Conservation (phyloP, 2,888 invertebrate species). For the Philonicus albiceps region DNA sequence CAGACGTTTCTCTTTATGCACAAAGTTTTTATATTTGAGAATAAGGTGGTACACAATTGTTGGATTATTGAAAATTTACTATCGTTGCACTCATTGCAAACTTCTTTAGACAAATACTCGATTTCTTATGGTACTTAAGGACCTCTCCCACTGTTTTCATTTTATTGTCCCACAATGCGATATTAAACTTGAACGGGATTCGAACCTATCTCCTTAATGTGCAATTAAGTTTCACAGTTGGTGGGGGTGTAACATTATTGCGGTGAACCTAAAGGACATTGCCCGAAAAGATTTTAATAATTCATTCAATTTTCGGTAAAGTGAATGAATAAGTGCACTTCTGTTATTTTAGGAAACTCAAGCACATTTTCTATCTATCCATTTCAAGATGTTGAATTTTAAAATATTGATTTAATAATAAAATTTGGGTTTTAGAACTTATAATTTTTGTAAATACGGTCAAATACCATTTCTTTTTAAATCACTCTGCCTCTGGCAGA, state of each 20-base stretch:
- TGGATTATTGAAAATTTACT: not conserved
- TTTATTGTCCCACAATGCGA: not conserved
- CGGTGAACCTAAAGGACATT: not conserved
- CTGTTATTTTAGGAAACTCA: not conserved
- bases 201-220: not conserved
- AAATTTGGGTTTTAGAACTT: too few relatives aligned
- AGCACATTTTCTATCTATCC: not conserved
- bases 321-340: not conserved
- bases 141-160: not conserved
- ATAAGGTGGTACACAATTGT: not conserved
- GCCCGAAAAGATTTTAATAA: not conserved
- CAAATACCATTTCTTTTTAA: too few relatives aligned
- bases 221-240: not conserved
- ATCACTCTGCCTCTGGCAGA: too few relatives aligned
- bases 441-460: too few relatives aligned
- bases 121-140: not conserved
- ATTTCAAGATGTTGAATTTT: too few relatives aligned
- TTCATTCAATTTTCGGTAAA: not conserved
- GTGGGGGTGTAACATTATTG: not conserved
- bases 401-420: too few relatives aligned
- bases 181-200: not conserved
- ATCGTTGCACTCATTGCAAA: not conserved
- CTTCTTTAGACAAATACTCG: not conserved
- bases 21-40: not conserved
- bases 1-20: not conserved